Conservation (phyloP, 2,113 vertebrate genomes). For the Elephantulus edwardii region DNA sequence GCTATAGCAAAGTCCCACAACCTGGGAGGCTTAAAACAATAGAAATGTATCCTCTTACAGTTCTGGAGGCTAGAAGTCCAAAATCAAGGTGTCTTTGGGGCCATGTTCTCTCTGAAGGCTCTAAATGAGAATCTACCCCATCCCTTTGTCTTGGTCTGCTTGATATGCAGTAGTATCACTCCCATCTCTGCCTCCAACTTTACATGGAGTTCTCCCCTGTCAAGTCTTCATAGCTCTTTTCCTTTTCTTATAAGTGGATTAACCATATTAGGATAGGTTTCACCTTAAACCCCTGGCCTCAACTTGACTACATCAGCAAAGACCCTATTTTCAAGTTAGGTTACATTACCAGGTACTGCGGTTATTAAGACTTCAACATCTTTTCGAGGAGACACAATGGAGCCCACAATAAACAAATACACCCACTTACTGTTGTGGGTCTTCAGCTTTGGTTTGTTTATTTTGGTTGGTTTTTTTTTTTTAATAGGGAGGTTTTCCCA, state of each 20-base stretch:
- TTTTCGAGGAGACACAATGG: neutral
- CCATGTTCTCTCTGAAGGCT: neutral
- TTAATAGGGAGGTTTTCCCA: accelerated
- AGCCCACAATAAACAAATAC: neutral
- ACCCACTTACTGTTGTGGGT: accelerated
- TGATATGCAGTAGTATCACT: neutral
- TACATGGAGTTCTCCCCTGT: no score
- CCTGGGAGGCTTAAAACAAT: neutral
- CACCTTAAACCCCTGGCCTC: neutral
- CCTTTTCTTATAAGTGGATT: neutral
- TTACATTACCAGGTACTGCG: neutral
- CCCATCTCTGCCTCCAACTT: neutral
- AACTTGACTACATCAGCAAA: neutral
- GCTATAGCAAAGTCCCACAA: neutral
- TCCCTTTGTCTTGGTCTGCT: neutral
- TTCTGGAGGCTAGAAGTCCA: neutral
- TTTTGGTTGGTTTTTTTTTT: no score
- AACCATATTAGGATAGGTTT: neutral
- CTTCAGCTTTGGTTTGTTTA: neutral
- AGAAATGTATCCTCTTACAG: neutral
- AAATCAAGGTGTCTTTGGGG: neutral
- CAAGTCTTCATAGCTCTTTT: no score
- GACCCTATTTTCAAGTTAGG: neutral
- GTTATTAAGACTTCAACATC: neutral
- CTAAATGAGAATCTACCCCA: neutral